Conservation (phyloP, 92 coral and sea anemone species). For the Chrysogorgia sp. region DNA sequence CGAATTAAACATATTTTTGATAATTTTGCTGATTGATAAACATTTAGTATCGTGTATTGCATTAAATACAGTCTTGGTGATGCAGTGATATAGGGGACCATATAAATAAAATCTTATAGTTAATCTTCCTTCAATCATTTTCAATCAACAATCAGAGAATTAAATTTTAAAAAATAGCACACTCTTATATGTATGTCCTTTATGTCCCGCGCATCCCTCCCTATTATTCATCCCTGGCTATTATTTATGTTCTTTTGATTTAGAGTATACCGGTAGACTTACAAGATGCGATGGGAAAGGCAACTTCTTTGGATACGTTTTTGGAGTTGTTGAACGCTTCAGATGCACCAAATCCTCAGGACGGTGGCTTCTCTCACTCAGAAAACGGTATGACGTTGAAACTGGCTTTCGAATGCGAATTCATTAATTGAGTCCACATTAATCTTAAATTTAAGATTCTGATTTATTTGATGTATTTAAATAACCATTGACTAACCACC, state of each 20-base stretch:
- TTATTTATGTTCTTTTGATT: neutral
- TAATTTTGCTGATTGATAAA: constrained; percentile 5
- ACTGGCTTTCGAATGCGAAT: neutral
- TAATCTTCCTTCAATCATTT: too few relatives aligned
- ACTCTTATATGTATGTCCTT: too few relatives aligned
- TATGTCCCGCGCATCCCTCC: too few relatives aligned
- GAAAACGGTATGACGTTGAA: neutral
- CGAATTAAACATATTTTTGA: neutral
- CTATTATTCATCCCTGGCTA: too few relatives aligned
- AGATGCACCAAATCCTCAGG: constrained; percentile 2
- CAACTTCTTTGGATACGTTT: constrained; percentile 42
- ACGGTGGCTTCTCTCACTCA: neutral
- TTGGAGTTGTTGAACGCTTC: constrained; percentile 39
- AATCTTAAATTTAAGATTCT: too few relatives aligned
- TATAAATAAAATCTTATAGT: too few relatives aligned
- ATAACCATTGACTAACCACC: too few relatives aligned
- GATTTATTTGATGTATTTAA: too few relatives aligned
- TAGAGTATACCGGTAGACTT: constrained; percentile 37
- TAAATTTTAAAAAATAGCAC: too few relatives aligned
- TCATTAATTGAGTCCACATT: too few relatives aligned
- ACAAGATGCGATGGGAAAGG: constrained; percentile 43
- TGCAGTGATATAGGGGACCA: too few relatives aligned
- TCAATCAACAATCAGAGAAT: neutral
- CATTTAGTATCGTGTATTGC: neutral
- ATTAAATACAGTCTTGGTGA: neutral